These are phyloP conservation scores for Tadarida brasiliensis DNA, from an alignment of 2,797 vertebrate genomes.

Conservation along the genomic window DNA sequence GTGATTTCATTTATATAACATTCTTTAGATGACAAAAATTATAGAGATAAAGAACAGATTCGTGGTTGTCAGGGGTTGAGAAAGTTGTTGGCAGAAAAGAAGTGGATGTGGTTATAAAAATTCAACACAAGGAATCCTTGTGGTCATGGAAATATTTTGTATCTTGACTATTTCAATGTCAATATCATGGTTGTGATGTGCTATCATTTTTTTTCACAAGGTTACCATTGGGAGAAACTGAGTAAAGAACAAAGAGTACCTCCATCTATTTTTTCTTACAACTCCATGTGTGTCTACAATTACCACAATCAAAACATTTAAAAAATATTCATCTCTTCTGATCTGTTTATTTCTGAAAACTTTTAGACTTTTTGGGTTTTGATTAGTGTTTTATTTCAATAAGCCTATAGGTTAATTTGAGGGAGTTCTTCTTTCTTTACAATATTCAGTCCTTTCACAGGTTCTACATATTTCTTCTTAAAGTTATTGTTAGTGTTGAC, in stretches of 20 bases:
- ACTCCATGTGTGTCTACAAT: not conserved
- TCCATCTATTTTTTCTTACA: not conserved
- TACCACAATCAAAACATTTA: not conserved
- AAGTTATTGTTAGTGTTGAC: not conserved
- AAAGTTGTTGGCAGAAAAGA: not conserved
- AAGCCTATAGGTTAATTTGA: not conserved
- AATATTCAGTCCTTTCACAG: not conserved
- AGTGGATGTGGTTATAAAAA: not conserved
- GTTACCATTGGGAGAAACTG: not conserved
- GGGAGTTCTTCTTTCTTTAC: not conserved
- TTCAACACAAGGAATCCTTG: not conserved
- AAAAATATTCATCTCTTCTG: not conserved
- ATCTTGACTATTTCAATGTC: not conserved
- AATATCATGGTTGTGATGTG: not conserved
- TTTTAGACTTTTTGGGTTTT: not conserved
- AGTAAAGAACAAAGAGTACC: not conserved
- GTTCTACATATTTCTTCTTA: not conserved
- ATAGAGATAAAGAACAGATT: not conserved
- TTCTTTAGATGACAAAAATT: not conserved
- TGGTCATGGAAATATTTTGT: not conserved
- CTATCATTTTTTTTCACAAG: not conserved
- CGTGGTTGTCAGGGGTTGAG: not conserved
- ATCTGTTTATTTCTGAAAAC: not conserved
- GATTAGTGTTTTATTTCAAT: not conserved
- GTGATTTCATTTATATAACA: not conserved